Base-by-base conservation (phyloP, 1,140 invertebrate genomes). In the Drosophila quadrilineata region DNA sequence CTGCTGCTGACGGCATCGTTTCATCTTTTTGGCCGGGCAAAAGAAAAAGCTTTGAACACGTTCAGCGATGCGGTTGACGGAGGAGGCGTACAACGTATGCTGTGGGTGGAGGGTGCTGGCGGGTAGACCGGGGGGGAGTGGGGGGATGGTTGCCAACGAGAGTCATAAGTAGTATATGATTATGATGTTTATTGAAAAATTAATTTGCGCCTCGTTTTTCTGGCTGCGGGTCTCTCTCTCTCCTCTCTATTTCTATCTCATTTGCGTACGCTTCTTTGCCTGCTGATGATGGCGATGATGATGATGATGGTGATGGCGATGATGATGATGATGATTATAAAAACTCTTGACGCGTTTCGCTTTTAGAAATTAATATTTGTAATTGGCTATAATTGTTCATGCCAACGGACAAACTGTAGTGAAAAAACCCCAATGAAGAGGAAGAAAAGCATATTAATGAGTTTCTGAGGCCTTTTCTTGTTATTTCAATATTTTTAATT, bases 111-210 rank as follows among this genome's bases (percentile, higher is more conserved):
- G 35, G 53, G 52, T 48, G 40, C 29, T 17, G 33, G 35, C 22
- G 10, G 17, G 17, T n/a, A n/a, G n/a, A 2, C 16, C 46, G 10
- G n/a, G 29, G n/a, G 17, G 36, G 29, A 45, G 43, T 28, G 16
- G 35, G 53, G 52, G 41, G 40, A 22, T 17, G 33, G 35, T 24
- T 5, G 17, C n/a, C n/a, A n/a, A 6, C 0, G n/a, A 36, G 10
- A 10, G 19, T 43, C 56, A 52, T 62, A 67, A 60, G 57, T 53
- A 60, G 45, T 69, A 70, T 73, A 71, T 75, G 73, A 76, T 79
- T 77, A 85, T 84, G 74, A 84, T 84, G 77, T 79, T 84, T 84
- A 84, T 85, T 84, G 77, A 84, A 85, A 84, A 85, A 84, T 84
- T 84, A 84, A 84, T 84, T 84, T 84, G 77, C 77, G 79, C 77